Evolutionary conservation across 2,888 invertebrate species (phyloP).

Genomic region (Prosapia bicincta): DNA sequence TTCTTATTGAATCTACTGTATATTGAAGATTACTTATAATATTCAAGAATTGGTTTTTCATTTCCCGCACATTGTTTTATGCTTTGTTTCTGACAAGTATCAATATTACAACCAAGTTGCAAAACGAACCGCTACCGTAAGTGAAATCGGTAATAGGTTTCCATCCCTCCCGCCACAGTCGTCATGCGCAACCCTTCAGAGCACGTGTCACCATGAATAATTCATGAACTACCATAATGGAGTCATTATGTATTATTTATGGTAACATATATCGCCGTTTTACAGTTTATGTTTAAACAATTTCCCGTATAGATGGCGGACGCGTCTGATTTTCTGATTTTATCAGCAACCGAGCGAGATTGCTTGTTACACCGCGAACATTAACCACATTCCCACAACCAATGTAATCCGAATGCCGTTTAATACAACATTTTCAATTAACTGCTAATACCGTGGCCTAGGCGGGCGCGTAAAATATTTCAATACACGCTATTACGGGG

Average conservation of each 20-base stretch:
- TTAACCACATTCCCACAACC: neutral
- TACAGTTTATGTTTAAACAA: neutral
- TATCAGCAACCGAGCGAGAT: neutral
- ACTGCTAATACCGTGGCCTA: neutral
- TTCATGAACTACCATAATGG: neutral
- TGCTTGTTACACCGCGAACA: neutral
- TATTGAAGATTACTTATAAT: no score
- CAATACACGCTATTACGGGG: neutral
- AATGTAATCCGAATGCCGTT: neutral
- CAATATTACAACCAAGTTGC: no score
- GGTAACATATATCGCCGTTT: neutral
- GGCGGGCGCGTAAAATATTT: neutral
- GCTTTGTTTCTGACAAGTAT: no score
- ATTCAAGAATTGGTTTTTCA: no score
- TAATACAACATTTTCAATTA: neutral
- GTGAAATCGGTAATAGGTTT: no score
- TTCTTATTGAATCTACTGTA: no score
- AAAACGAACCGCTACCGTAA: no score
- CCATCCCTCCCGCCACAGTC: no score
- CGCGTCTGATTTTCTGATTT: neutral
- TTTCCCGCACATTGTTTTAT: no score
- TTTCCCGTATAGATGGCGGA: neutral
- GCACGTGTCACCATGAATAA: neutral
- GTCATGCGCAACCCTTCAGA: neutral
- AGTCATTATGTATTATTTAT: neutral